A percentile compares a stretch with the other conserved stretches of the same genome.
These are phyloP conservation scores for Peromyscus leucopus DNA, from an alignment of 2,113 vertebrate genomes.

Conservation along the genomic window DNA sequence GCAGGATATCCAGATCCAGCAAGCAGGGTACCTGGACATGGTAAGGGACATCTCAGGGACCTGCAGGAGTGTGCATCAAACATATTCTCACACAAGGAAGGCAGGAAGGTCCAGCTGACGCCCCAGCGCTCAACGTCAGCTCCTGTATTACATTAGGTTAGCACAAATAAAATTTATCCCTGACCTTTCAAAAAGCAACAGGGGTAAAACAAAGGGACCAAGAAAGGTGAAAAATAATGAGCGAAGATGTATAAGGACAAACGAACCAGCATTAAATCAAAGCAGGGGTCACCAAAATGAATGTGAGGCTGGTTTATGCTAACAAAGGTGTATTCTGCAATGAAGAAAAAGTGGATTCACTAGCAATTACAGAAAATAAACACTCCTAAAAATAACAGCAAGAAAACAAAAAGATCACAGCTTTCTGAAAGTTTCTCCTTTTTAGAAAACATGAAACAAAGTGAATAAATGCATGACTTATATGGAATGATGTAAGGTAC, in stretches of 20 bases:
- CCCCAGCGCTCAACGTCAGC: not conserved
- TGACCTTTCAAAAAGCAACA: not conserved
- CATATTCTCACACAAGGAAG: not conserved
- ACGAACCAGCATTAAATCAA: not conserved
- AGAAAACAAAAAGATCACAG: not conserved
- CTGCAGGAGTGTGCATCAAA: not conserved
- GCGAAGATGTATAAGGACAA: not conserved
- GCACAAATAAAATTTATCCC: not conserved
- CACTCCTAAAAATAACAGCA: not conserved
- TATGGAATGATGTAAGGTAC: not conserved
- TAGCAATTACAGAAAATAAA: not conserved
- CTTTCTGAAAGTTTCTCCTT: not conserved
- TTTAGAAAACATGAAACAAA: not conserved
- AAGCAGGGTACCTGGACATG: not conserved
- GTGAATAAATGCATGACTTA: not conserved
- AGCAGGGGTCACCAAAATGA: not conserved
- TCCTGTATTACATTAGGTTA: not conserved
- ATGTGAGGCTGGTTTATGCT: not conserved
- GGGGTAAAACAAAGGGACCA: not conserved
- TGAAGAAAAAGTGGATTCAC: constrained; percentile 10
- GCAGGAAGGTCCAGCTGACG: not conserved
- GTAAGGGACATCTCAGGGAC: not conserved
- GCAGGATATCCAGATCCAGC: not conserved
- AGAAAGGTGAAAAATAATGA: constrained; percentile 20
- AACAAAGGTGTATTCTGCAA: not conserved